Evolutionary conservation across 2,113 vertebrate genomes (phyloP), one percentile per base, ranked within the genome.

Genomic region (Pomatorhinus ruficollis): DNA sequence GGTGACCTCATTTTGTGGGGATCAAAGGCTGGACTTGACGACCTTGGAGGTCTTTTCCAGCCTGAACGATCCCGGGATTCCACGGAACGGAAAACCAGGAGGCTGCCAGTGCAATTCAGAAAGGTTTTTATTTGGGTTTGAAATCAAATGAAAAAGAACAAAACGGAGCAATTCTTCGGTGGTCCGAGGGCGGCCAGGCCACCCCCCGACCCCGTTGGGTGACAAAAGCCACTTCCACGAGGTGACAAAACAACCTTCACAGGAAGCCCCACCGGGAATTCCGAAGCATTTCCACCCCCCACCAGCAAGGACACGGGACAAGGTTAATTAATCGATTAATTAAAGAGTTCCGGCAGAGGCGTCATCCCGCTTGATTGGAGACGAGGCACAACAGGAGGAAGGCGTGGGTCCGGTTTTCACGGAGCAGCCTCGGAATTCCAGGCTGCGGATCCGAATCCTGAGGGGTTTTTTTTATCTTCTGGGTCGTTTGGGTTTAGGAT

Each of bases 381-480:
- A 31, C 2, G 56, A 90, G 25, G 14, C 45, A 7, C 23, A 14
- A 1, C 16, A 42, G 53, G 19, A 53, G 8, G 39, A 87, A 83
- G 56, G 15, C 0, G 22, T 5, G 28, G 52, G 65, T 21, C 31
- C 1, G 19, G 15, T 18, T 61, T 53, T 17, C 45, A 6, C 40
- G 44, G 68, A n/a, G 10, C 72, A 21, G 3, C 61, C 54, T 30
- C 14, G 2, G 31, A 42, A 31, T 72, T 30, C 81, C 81, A 59
- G 25, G 13, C 40, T 4, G 4, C 0, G 13, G 30, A 35, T n/a
- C 24, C 8, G 14, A 45, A 44, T 33, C 50, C 44, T 1, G 24
- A 0, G 0, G 24, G 0, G 0, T 35, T 71, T 45, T 45, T 19
- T 63, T 45, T 57, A 8, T 4, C 68, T 49, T 22, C 25, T 0